A percentile compares a stretch with the other conserved stretches of the same genome.
phyloP scores from a whole-genome alignment of 2,888 invertebrate species.

The Torymus auratus region DNA sequence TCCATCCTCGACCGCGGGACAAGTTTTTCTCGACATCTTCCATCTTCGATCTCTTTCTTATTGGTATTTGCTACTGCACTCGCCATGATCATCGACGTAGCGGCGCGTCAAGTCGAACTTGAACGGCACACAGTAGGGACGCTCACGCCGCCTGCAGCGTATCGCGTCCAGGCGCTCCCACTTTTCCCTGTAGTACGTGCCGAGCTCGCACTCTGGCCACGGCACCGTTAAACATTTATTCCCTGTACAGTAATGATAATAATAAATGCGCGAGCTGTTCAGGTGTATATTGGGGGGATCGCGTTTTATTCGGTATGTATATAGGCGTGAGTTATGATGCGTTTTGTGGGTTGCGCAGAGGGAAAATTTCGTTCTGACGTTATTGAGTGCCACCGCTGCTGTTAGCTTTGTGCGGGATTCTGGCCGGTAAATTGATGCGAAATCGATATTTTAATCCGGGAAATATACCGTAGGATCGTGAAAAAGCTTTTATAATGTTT shows the following conservation, averaged over 20 bases:
- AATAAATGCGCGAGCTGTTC: background rate
- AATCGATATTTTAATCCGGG: no score
- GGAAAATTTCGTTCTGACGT: no score
- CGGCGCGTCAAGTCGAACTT: constrained; percentile 49
- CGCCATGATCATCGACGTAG: constrained; percentile 17
- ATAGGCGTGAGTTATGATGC: no score
- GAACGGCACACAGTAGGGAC: constrained; percentile 48
- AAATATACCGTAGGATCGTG: no score
- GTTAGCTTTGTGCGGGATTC: no score
- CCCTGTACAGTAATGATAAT: constrained; percentile 21
- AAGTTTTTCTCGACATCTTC: background rate
- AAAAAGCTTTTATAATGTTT: no score
- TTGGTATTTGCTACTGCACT: background rate
- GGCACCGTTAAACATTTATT: constrained; percentile 57
- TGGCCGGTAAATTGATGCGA: no score
- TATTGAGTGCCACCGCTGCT: no score
- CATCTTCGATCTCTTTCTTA: background rate
- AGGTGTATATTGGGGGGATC: no score
- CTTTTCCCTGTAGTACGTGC: constrained; percentile 54
- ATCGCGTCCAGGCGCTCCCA: constrained; percentile 17
- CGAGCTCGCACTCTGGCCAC: constrained; percentile 61
- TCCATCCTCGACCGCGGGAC: no score
- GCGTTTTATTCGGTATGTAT: no score
- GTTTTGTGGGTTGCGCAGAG: no score
- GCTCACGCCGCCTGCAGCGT: background rate